phyloP scores from a whole-genome alignment of 2,888 invertebrate genomes.

The Leptarthrus brevirostris region DNA sequence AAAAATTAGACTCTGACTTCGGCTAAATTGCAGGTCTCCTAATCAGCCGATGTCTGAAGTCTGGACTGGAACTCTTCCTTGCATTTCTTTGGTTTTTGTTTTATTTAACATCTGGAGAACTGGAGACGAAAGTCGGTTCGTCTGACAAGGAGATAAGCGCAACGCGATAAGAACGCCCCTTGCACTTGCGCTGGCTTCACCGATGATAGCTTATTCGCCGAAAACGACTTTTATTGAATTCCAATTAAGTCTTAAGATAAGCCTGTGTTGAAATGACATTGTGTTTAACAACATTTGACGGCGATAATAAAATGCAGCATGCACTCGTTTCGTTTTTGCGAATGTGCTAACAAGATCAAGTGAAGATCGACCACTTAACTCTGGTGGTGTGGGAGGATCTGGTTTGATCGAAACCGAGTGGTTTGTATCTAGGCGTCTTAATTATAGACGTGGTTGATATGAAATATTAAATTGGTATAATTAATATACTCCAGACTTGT shows the following conservation, averaged over 20 bases:
- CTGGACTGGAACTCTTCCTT: slow-evolving; percentile 18
- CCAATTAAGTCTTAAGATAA: slow-evolving; percentile 43
- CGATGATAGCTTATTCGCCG: slow-evolving; percentile 18
- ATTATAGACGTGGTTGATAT: background rate
- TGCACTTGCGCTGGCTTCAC: slow-evolving; percentile 11
- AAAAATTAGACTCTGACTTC: background rate
- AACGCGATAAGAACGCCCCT: slow-evolving; percentile 33
- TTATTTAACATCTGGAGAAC: background rate
- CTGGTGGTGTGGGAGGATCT: slow-evolving; percentile 7
- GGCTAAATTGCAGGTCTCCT: background rate
- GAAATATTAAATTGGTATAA: too few relatives aligned
- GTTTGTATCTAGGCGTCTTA: slow-evolving; percentile 8
- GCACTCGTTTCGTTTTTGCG: background rate
- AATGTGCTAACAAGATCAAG: slow-evolving; percentile 25
- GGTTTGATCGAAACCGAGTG: background rate
- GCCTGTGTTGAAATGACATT: slow-evolving; percentile 31
- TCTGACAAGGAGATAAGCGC: slow-evolving; percentile 20
- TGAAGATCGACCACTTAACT: slow-evolving; percentile 17
- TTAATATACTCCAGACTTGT: too few relatives aligned
- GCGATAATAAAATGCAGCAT: slow-evolving; percentile 9
- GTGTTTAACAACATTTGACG: slow-evolving; percentile 25
- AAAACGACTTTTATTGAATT: slow-evolving; percentile 33
- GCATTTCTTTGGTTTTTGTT: slow-evolving; percentile 14
- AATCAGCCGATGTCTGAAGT: slow-evolving; percentile 1
- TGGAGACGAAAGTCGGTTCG: slow-evolving; percentile 5